Base-by-base conservation (phyloP, 1,140 invertebrate species). In the Atta cephalotes region DNA sequence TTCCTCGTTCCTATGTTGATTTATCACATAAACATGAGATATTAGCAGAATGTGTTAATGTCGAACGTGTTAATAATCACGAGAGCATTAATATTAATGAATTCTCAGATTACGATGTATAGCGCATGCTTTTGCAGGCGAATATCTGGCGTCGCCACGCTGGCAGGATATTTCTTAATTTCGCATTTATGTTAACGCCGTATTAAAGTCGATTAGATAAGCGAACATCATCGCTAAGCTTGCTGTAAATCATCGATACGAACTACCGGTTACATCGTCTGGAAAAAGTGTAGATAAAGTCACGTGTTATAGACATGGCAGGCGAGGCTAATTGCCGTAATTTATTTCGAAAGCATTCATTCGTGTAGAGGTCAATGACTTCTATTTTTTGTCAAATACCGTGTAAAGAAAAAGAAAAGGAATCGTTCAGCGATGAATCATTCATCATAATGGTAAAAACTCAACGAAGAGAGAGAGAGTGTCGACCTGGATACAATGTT, bases 401-500 rank as follows among this genome's bases (percentile, higher is more conserved):
- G 21, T 56, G 84, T 78, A 72, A 82, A 45, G 39, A 45, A 63
- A 58, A 58, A 58, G 21, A 84, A 81, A 68, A 68, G 66, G n/a
- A 16, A 12, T 74, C 10, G n/a, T 9, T 21, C 28, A 12, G 7
- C 25, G 18, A 68, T 49, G 49, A 85, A 39, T 39, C 35, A 4
- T 39, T 39, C 39, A 39, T 39, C 39, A 3, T 10, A 45, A 10
- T 12, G 39, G 49, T 51, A 12, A 51, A 51, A 51, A 51, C 49
- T 51, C 49, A 21, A 18, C 7, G 56, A 58, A 58, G 65, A 88
- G 88, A 89, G 89, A 92, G 89, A 92, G 90, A 91, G 91, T 93
- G 89, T 91, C 84, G 92, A 91, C 89, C 90, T 89, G 85, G 74
- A 92, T 92, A 86, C 25, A 85, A 90, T 82, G 58, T 80, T 90